Conservation (phyloP, 1,140 invertebrate species). For the Physella acuta region DNA sequence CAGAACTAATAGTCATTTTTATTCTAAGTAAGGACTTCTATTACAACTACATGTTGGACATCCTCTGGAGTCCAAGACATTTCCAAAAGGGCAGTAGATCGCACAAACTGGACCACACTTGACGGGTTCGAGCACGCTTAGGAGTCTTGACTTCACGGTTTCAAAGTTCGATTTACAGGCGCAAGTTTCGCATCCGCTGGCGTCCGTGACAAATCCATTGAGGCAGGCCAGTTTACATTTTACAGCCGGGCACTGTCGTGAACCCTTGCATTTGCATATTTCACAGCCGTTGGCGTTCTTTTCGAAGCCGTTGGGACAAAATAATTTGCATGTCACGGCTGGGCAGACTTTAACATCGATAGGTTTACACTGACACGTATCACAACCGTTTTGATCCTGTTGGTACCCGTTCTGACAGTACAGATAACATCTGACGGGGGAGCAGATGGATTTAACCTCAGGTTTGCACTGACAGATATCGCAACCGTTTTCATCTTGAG, state of each 20-base stretch:
- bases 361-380: neutral
- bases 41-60: conserved; percentile 14
- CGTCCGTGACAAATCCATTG: neutral
- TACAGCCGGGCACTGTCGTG: neutral
- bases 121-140: neutral
- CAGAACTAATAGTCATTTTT: too few relatives aligned
- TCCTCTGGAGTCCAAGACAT: neutral
- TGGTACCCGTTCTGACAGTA: neutral
- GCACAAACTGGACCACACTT: neutral
- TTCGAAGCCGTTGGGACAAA: neutral
- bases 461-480: conserved; percentile 3
- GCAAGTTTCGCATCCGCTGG: neutral
- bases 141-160: too few relatives aligned
- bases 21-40: too few relatives aligned
- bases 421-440: neutral
- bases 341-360: neutral
- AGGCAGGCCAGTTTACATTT: neutral
- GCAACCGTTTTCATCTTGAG: neutral
- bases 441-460: too few relatives aligned
- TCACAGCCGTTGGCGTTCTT: neutral
- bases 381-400: neutral
- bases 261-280: neutral
- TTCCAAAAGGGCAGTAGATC: conserved; percentile 1
- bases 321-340: neutral
- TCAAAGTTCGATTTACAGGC: too few relatives aligned